Evolutionary conservation across 2,797 vertebrate genomes (phyloP).

Genomic region (Erethizon dorsatum): DNA sequence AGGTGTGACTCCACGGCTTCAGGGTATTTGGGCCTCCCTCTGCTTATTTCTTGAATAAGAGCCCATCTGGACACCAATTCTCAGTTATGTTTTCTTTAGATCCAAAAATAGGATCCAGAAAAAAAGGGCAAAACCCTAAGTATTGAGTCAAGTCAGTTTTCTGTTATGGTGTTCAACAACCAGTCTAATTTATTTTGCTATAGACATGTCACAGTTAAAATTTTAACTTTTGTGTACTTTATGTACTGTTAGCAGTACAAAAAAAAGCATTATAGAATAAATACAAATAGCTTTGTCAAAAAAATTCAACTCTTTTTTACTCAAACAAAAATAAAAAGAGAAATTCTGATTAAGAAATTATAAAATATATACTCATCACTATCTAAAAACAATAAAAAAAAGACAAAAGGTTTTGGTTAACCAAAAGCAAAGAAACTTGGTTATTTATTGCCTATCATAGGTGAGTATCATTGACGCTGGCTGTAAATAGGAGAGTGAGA

Average conservation of each 20-base stretch:
- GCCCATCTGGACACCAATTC: slow-evolving; percentile 72
- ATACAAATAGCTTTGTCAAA: slow-evolving; percentile 57
- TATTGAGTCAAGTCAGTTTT: neutral
- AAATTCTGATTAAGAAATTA: neutral
- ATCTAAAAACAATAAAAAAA: slow-evolving; percentile 1
- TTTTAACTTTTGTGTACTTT: slow-evolving; percentile 8
- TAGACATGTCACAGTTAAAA: neutral
- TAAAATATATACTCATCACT: slow-evolving; percentile 7
- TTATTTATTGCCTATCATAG: neutral
- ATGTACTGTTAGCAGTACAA: neutral
- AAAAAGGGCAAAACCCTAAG: slow-evolving; percentile 57
- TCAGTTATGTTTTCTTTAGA: neutral
- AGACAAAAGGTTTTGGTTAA: neutral
- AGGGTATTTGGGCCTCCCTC: slow-evolving; percentile 70
- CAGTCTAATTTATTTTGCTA: neutral
- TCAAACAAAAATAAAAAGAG: slow-evolving; percentile 46
- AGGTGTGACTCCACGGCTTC: slow-evolving; percentile 77
- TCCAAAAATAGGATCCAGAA: slow-evolving; percentile 59
- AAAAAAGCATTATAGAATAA: slow-evolving; percentile 15
- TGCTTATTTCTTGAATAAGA: slow-evolving; percentile 79
- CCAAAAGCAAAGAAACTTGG: neutral
- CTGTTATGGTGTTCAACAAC: neutral
- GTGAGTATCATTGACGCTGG: neutral
- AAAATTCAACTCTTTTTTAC: slow-evolving; percentile 29
- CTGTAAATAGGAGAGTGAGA: neutral